A percentile compares a stretch with the other conserved stretches of the same genome.
Conservation (phyloP, 2,113 vertebrate species). For the Corvus hawaiiensis region DNA sequence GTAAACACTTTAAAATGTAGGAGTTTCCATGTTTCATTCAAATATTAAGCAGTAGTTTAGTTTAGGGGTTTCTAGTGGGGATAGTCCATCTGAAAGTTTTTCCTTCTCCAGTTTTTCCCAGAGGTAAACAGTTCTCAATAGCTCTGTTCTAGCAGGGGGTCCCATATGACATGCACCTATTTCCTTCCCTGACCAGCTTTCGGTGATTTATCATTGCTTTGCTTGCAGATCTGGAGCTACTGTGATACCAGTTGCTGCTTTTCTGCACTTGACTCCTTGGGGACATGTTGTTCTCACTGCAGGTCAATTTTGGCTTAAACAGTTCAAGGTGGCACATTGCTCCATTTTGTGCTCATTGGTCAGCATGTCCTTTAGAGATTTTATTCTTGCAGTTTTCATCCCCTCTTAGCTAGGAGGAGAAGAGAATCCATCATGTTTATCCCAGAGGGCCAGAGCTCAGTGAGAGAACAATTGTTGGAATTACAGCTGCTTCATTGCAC, state of each 20-base stretch:
- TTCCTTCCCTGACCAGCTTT: neutral
- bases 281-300: neutral
- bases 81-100: neutral
- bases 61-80: neutral
- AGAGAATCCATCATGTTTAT: neutral
- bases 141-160: neutral
- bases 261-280: neutral
- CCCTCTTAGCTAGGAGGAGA: neutral
- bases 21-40: neutral
- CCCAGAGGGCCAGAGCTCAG: neutral
- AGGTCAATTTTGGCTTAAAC: neutral
- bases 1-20: neutral
- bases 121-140: neutral
- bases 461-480: neutral
- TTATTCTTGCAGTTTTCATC: neutral
- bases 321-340: neutral
- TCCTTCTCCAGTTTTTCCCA: neutral
- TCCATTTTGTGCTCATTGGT: neutral
- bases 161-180: fast-evolving
- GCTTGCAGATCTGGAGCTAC: neutral
- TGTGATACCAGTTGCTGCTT: neutral
- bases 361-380: neutral
- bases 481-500: neutral
- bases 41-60: neutral
- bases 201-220: neutral